Base-by-base conservation (phyloP, 2,888 invertebrate genomes). In the Stegana nigrithorax region DNA sequence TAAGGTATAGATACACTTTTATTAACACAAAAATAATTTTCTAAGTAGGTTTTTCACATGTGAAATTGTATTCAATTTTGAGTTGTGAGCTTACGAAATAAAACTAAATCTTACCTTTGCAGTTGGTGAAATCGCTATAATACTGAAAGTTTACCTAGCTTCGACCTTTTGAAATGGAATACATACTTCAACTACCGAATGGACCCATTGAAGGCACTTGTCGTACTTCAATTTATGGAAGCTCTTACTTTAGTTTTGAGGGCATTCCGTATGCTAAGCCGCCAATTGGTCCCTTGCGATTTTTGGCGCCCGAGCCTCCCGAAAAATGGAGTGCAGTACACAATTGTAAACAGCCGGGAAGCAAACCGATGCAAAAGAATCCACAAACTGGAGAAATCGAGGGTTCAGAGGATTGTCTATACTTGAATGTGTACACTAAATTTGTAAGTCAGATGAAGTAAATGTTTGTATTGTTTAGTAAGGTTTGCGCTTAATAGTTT, bases 381-480 rank as follows among this genome's bases (percentile, higher is more conserved):
- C 6, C 69, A 0, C 39, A 75, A 4, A 74, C 82, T 0, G 76
- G 84, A 10, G 4, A 21, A 3, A 62, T 81, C 5, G 71, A 67
- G 4, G 88, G 88, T 2, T 71, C 75, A 25, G 89, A 89, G 73
- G 87, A 89, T 69, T 89, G 88, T 66, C 73, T 88, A 10, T 86
- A 87, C 73, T 73, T 88, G 19, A 88, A 88, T 77, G 85, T 88
- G 2, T 86, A 80, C 53, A 67, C 78, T 14, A 84, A 83, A 26
- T 68, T 75, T 69, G 84, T 84, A 67, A 73, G 67, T 63, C n/a
- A n/a, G n/a, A n/a, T n/a, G n/a, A n/a, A n/a, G n/a, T n/a, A n/a
- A n/a, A n/a, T n/a, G n/a, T n/a, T n/a, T n/a, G n/a, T n/a, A n/a
- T n/a, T n/a, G n/a, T n/a, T n/a, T n/a, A n/a, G n/a, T n/a, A n/a